Conservation (phyloP, 2,113 vertebrate genomes). For the Antechinus stuartii region DNA sequence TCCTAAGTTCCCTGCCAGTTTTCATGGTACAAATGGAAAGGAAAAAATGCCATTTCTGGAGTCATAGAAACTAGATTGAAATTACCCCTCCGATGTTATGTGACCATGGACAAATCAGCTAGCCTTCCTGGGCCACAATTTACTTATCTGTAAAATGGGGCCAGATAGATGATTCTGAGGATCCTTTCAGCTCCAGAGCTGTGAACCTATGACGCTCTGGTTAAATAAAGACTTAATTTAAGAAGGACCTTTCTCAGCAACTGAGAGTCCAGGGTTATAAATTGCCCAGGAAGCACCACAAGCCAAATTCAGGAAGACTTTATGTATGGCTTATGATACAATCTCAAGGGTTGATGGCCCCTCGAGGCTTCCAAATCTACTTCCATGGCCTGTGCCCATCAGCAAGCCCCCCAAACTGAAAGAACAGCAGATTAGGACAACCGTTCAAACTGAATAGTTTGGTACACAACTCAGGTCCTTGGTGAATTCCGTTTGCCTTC, state of each 20-base stretch:
- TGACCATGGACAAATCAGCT: neutral
- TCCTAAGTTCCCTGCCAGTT: neutral
- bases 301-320: neutral
- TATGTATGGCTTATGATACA: neutral
- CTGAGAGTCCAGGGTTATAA: neutral
- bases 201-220: neutral
- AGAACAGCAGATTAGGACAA: neutral
- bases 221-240: neutral
- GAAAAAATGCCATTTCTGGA: neutral
- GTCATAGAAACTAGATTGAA: neutral
- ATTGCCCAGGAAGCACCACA: neutral
- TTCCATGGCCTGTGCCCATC: neutral
- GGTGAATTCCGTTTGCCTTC: constrained; percentile 5
- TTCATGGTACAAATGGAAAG: neutral
- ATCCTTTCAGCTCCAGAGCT: neutral
- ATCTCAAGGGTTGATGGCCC: neutral
- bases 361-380: neutral
- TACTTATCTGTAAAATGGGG: neutral
- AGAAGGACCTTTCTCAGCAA: neutral
- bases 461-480: neutral
- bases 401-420: neutral
- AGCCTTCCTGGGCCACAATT: neutral
- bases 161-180: neutral
- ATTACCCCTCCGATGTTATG: neutral
- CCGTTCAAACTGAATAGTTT: too few species aligned